Conservation (phyloP, 2,797 vertebrate genomes). For the Onychomys torridus region DNA sequence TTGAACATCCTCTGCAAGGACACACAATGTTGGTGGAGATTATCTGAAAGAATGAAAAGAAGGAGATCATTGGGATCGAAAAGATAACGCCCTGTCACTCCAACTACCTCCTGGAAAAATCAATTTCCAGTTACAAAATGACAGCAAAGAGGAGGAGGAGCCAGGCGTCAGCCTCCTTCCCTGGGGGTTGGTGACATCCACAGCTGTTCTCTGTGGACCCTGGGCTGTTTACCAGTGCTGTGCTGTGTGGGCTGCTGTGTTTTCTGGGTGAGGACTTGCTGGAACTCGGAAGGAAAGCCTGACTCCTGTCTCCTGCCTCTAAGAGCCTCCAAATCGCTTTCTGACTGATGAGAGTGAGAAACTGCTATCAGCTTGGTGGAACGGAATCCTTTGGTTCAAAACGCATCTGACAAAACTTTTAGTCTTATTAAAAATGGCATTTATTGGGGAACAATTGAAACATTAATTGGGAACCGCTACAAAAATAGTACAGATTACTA, state of each 20-base stretch:
- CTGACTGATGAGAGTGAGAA: neutral
- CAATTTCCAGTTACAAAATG: conserved; percentile 1
- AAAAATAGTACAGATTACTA: neutral
- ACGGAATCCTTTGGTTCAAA: neutral
- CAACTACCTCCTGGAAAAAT: neutral
- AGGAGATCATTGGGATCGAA: conserved; percentile 38
- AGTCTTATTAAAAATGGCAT: neutral
- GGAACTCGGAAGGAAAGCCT: neutral
- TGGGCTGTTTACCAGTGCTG: neutral
- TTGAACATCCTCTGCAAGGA: conserved; percentile 25
- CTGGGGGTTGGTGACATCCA: rapidly evolving
- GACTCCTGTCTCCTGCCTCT: rapidly evolving
- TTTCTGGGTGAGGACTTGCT: neutral
- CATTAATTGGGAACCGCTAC: neutral
- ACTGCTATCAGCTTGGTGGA: neutral
- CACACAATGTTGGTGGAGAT: neutral
- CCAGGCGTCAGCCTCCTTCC: neutral
- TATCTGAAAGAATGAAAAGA: conserved; percentile 25
- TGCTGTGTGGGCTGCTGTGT: rapidly evolving
- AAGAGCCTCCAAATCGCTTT: neutral
- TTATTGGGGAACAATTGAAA: neutral
- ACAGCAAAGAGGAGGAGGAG: neutral
- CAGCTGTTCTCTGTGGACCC: neutral
- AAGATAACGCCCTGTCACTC: neutral
- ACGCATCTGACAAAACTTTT: neutral